Evolutionary conservation across 2,888 invertebrate genomes (phyloP).

Genomic region (Allygus modestus): DNA sequence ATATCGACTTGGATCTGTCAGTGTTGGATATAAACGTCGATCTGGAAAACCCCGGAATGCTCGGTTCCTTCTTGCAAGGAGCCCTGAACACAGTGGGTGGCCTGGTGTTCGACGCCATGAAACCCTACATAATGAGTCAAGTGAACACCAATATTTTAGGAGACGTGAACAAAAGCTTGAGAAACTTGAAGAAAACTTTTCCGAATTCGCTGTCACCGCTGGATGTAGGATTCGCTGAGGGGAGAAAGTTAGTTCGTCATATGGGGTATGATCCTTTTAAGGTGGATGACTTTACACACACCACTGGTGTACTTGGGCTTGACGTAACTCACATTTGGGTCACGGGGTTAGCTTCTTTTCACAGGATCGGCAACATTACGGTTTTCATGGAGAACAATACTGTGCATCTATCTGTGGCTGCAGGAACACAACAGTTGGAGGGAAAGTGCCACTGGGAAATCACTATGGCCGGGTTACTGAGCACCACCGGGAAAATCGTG

Average conservation of each 20-base stretch:
- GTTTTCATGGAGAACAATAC: slow-evolving; percentile 85
- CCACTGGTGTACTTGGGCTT: slow-evolving; percentile 83
- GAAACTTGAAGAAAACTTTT: slow-evolving; percentile 84
- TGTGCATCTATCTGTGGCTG: slow-evolving; percentile 81
- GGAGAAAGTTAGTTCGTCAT: slow-evolving; percentile 82
- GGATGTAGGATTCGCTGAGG: slow-evolving; percentile 88
- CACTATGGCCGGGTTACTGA: slow-evolving; percentile 82
- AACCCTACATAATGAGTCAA: slow-evolving; percentile 88
- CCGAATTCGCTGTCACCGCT: slow-evolving; percentile 92
- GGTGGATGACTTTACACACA: slow-evolving; percentile 84
- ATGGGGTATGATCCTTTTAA: slow-evolving; percentile 85
- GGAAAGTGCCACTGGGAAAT: slow-evolving; percentile 90
- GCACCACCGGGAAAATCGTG: slow-evolving; percentile 84
- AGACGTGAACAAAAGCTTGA: slow-evolving; percentile 86
- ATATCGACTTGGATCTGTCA: slow-evolving; percentile 87
- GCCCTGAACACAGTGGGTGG: slow-evolving; percentile 89
- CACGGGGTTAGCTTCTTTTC: slow-evolving; percentile 87
- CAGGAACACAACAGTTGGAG: slow-evolving; percentile 88
- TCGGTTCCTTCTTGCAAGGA: slow-evolving; percentile 84
- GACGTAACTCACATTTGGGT: slow-evolving; percentile 85
- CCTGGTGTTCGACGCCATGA: slow-evolving; percentile 91
- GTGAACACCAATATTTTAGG: slow-evolving; percentile 85
- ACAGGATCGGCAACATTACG: slow-evolving; percentile 88
- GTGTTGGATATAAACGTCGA: slow-evolving; percentile 87
- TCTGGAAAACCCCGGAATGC: slow-evolving; percentile 89